Evolutionary conservation across 2,113 vertebrate genomes (phyloP).

Genomic region (Fukomys damarensis): DNA sequence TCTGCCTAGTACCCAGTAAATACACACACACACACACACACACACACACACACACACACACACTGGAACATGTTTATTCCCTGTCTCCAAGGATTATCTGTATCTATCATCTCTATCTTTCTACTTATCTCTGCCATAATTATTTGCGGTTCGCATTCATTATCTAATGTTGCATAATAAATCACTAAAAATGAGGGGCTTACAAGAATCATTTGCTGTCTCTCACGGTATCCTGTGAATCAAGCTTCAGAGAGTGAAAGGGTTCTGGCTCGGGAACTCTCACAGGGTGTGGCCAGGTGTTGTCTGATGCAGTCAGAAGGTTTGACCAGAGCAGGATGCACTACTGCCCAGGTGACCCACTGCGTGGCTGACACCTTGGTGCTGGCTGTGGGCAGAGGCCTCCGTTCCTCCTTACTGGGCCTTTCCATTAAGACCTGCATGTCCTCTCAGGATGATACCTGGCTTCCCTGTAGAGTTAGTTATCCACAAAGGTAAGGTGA

Average conservation of each 20-base stretch:
- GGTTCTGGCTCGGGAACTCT: background rate
- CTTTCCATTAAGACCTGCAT: background rate
- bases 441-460: background rate
- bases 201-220: background rate
- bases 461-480: background rate
- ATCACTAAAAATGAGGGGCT: background rate
- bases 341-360: background rate
- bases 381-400: background rate
- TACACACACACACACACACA: background rate
- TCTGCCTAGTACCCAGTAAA: background rate
- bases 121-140: background rate
- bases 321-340: background rate
- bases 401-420: fast-evolving
- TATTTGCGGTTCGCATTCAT: conserved; percentile 5
- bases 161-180: background rate
- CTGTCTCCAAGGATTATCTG: background rate
- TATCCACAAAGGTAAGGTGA: background rate
- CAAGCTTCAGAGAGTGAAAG: background rate
- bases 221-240: background rate
- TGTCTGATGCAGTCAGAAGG: background rate
- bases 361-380: background rate
- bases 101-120: background rate
- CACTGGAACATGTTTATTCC: background rate
- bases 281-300: background rate
- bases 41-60: background rate